Percentiles rank a stretch among this genome's conserved stretches.
Conservation (phyloP, 2,113 vertebrate genomes). For the Pimephales promelas region DNA sequence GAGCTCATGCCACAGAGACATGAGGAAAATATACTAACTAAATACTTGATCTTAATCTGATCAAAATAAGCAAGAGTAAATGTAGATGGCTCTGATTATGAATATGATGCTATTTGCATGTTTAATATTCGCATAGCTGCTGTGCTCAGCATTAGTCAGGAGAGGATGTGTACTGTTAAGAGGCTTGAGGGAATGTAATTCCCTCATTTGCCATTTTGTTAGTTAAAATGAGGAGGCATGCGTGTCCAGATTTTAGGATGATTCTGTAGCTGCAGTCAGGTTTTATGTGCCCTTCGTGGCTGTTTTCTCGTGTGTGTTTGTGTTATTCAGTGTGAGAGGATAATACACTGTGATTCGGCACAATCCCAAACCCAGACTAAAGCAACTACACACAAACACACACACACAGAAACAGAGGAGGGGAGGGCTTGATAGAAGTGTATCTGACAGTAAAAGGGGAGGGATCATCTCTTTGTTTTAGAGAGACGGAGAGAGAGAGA, state of each 20-base stretch:
- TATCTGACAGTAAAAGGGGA: constrained; percentile 35
- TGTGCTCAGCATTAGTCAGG: neutral
- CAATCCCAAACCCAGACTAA: constrained; percentile 45
- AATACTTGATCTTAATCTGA: neutral
- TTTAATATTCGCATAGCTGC: neutral
- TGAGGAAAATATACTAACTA: neutral
- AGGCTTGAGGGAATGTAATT: constrained; percentile 59
- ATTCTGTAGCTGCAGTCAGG: constrained; percentile 11
- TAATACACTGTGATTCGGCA: constrained; percentile 58
- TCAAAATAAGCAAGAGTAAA: neutral
- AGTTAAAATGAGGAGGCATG: constrained; percentile 7
- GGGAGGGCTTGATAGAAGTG: constrained; percentile 28
- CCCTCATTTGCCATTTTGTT: constrained; percentile 16
- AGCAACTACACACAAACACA: constrained; percentile 51
- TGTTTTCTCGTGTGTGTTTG: constrained; percentile 8
- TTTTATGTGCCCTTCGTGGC: neutral
- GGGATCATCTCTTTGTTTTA: constrained; percentile 23
- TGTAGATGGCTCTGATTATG: neutral
- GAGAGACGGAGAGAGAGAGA: constrained; percentile 26
- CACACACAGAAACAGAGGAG: neutral
- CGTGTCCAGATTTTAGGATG: neutral
- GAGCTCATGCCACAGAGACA: neutral
- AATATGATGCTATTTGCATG: neutral
- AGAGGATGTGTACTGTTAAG: constrained; percentile 18
- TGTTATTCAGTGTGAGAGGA: constrained; percentile 45